Evolutionary conservation across 2,888 invertebrate genomes (phyloP).

Genomic region (Dexiosoma caninum): DNA sequence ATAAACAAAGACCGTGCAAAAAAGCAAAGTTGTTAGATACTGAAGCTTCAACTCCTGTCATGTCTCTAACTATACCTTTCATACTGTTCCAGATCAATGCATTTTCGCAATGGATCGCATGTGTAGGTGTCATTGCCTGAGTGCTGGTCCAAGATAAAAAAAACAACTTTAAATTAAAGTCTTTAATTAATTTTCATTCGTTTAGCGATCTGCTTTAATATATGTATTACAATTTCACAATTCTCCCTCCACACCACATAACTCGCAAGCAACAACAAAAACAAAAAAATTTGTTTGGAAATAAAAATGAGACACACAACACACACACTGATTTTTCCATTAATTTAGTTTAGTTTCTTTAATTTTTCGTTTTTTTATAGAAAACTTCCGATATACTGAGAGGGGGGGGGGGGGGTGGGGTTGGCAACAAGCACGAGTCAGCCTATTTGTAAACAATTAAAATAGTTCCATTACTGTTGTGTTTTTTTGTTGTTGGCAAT

Average conservation of each 20-base stretch:
- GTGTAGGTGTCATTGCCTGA: too few species aligned
- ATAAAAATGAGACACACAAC: slow-evolving; percentile 28
- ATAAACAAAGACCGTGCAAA: too few species aligned
- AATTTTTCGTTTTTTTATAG: not conserved
- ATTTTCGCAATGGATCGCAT: too few species aligned
- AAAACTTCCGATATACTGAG: not conserved
- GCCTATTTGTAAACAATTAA: slow-evolving; percentile 64
- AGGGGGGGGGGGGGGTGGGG: too few species aligned
- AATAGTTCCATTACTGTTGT: slow-evolving; percentile 39
- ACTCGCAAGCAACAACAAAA: not conserved
- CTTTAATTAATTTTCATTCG: not conserved
- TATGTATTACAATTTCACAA: too few species aligned
- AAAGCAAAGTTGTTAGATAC: too few species aligned
- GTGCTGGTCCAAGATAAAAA: too few species aligned
- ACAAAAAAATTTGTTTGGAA: slow-evolving; percentile 23
- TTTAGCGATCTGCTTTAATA: slow-evolving; percentile 20
- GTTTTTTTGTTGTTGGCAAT: slow-evolving; percentile 10
- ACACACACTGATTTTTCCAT: slow-evolving; percentile 46
- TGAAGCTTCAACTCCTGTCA: too few species aligned
- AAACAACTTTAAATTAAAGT: too few species aligned
- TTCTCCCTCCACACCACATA: not conserved
- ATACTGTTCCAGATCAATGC: too few species aligned
- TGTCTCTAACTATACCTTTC: too few species aligned
- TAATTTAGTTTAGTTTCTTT: slow-evolving; percentile 8
- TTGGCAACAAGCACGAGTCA: not conserved